Percentiles rank a stretch among this genome's conserved stretches.
These are phyloP conservation scores for Holothuria scabra DNA, from an alignment of 53 echinoderm and acorn worm genomes.

Conservation along the genomic window DNA sequence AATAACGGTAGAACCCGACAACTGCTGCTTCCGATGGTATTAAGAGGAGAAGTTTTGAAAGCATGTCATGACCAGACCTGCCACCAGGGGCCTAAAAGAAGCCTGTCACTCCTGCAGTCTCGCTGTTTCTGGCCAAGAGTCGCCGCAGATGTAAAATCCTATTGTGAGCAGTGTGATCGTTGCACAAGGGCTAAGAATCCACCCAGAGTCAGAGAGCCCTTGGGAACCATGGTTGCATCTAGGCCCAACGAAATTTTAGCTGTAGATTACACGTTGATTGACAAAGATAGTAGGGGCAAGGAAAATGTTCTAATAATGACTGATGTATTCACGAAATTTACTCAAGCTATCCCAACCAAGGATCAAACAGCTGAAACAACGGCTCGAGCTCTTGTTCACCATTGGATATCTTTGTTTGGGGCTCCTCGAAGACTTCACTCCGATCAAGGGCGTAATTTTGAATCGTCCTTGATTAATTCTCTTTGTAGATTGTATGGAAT, in stretches of 20 bases:
- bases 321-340: too few relatives aligned
- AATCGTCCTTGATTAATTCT: conserved; percentile 49
- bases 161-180: conserved; percentile 50
- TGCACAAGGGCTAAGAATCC: conserved; percentile 49
- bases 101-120: neutral
- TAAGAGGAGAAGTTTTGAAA: conserved; percentile 1
- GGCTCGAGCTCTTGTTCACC: too few relatives aligned
- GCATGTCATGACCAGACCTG: conserved; percentile 33
- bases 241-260: too few relatives aligned
- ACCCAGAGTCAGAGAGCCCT: conserved; percentile 2
- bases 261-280: too few relatives aligned
- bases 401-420: too few relatives aligned
- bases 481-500: conserved; percentile 62
- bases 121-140: too few relatives aligned
- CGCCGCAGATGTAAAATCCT: neutral
- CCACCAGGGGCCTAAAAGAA: conserved; percentile 36
- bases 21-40: conserved; percentile 27
- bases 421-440: too few relatives aligned
- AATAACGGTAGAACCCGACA: conserved; percentile 10
- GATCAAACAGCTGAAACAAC: too few relatives aligned
- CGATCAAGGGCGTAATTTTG: conserved; percentile 55
- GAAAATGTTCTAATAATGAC: too few relatives aligned
- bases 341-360: too few relatives aligned
- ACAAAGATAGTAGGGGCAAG: too few relatives aligned
- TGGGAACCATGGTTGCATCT: too few relatives aligned